A percentile compares a stretch with the other conserved stretches of the same genome.
phyloP scores from a whole-genome alignment of 2,888 invertebrate species.

The Rhagium mordax region DNA sequence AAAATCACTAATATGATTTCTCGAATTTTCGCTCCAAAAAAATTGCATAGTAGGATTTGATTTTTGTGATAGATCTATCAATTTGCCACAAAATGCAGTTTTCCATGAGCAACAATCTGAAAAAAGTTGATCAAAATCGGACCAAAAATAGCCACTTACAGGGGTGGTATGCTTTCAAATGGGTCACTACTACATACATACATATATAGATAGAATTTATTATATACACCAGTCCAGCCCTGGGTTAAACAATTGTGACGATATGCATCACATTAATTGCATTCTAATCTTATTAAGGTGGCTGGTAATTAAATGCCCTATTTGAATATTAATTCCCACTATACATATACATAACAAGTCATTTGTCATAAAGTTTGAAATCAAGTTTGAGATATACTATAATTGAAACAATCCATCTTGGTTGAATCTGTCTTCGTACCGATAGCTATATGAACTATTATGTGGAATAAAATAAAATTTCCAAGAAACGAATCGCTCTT shows the following conservation, averaged over 20 bases:
- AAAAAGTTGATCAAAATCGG: too few relatives aligned
- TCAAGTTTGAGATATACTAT: slow-evolving; percentile 27
- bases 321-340: slow-evolving; percentile 49
- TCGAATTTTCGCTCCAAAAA: too few relatives aligned
- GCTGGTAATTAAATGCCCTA: slow-evolving; percentile 51
- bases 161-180: too few relatives aligned
- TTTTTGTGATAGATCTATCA: too few relatives aligned
- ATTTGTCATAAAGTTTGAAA: slow-evolving; percentile 45
- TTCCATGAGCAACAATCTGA: too few relatives aligned
- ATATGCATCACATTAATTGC: slow-evolving; percentile 54
- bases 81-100: too few relatives aligned
- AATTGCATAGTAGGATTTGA: too few relatives aligned
- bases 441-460: slow-evolving; percentile 20
- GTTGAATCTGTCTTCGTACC: slow-evolving; percentile 11
- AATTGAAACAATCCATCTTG: slow-evolving; percentile 29
- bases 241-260: slow-evolving; percentile 34
- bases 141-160: too few relatives aligned
- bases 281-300: slow-evolving; percentile 55
- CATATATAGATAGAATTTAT: too few relatives aligned
- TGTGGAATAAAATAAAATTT: slow-evolving; percentile 1
- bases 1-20: too few relatives aligned
- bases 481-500: background rate
- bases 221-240: slow-evolving; percentile 2
- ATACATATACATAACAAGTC: slow-evolving; percentile 39
- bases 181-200: too few relatives aligned